Conservation (phyloP, 2,797 vertebrate species). For the Rhincodon typus region DNA sequence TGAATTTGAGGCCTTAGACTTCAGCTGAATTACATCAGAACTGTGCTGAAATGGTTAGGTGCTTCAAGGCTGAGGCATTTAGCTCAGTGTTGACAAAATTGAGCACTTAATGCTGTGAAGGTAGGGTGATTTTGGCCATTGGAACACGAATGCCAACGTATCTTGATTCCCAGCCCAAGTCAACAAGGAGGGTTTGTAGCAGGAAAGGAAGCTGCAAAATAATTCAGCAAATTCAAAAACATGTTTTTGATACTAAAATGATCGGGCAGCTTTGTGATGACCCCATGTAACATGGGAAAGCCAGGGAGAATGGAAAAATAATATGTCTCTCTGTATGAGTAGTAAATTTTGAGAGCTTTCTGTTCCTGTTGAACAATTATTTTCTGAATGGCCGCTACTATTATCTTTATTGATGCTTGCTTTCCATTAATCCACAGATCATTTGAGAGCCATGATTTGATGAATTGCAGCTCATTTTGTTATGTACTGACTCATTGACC, state of each 20-base stretch:
- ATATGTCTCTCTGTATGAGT: neutral
- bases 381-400: neutral
- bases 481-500: neutral
- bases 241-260: too few species aligned
- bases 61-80: neutral
- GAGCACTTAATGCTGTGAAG: neutral
- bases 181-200: too few species aligned
- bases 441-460: neutral
- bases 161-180: too few species aligned
- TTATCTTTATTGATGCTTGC: neutral
- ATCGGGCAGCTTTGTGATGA: too few species aligned
- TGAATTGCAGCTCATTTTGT: neutral
- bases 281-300: too few species aligned
- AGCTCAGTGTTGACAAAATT: neutral
- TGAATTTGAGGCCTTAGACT: neutral
- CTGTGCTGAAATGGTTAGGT: neutral
- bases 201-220: too few species aligned
- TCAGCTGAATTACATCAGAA: neutral
- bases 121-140: too few species aligned
- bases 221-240: too few species aligned
- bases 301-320: neutral
- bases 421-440: neutral
- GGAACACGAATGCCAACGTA: too few species aligned
- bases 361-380: neutral
- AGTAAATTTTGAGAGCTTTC: neutral